Base-by-base conservation (phyloP, 2,888 invertebrate species). In the Ophion slaviceki region DNA sequence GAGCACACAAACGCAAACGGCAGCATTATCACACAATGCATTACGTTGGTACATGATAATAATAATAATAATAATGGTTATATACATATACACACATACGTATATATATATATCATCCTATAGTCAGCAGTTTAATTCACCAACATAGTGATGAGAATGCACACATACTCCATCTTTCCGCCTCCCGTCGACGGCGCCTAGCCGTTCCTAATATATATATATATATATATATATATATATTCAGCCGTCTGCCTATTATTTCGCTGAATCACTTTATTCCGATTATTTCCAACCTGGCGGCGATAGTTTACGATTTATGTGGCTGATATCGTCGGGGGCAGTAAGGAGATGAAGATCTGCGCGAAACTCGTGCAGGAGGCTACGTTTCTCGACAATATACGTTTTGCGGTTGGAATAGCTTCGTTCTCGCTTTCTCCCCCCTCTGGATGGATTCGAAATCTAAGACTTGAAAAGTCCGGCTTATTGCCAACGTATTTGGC, bases 231-330 rank as follows among this genome's bases (percentile, higher is more conserved):
- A n/a, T n/a, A 61, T 47, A 64, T 76, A 64, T 75, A 75, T 28
- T 14, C 64, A 71, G 72, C 78, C 87, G 80, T 80, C 83, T 85
- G 80, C 86, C 89, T 88, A 89, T 92, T 91, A 90, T 91, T 89
- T 90, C 87, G 85, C 86, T 83, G 89, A 92, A 90, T 91, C 90
- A 90, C 90, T 91, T 91, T 91, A 90, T 90, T 90, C 90, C 91
- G 90, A 90, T 91, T 91, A 91, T 91, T 91, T 91, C 89, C 90
- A 89, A 91, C 85, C 91, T 90, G 89, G 77, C 89, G 88, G 80
- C 88, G 89, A 91, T 91, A 88, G 90, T 87, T 86, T 81, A 84
- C 86, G 86, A 86, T 86, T 86, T 86, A 86, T 86, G 86, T 86
- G 86, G 86, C 84, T 74, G 86, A 86, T 84, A 86, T 83, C 78